Conservation (phyloP, 2,888 invertebrate species). For the Pandemis heparana region DNA sequence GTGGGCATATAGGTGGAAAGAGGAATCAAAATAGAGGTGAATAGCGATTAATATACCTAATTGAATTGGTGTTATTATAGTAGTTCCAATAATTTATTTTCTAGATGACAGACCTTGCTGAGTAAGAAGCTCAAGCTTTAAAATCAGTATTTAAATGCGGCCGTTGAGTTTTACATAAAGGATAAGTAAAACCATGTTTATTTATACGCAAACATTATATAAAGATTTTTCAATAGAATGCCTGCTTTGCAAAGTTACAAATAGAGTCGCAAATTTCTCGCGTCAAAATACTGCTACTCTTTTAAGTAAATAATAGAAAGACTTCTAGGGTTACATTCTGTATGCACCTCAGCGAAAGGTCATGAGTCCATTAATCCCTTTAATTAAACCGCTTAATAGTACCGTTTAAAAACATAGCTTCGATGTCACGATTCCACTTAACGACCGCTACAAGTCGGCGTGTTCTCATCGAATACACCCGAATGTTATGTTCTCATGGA, state of each 20-base stretch:
- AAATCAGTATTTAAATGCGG: no score
- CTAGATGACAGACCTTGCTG: no score
- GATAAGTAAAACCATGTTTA: no score
- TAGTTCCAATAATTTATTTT: no score
- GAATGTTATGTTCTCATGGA: constrained; percentile 67
- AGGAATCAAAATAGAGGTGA: no score
- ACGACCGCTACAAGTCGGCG: constrained; percentile 43
- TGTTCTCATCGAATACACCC: constrained; percentile 72
- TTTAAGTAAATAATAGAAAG: not conserved
- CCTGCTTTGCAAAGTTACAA: not conserved
- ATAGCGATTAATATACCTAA: no score
- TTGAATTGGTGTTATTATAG: no score
- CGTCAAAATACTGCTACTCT: not conserved
- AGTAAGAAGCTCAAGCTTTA: no score
- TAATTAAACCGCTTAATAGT: constrained; percentile 27
- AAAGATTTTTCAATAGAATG: no score
- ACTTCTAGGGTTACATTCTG: constrained; percentile 32
- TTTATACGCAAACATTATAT: no score
- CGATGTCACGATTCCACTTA: constrained; percentile 49
- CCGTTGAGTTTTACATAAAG: no score
- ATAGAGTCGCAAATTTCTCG: not conserved
- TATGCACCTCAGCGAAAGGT: constrained; percentile 28
- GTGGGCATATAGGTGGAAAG: no score
- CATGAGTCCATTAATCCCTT: constrained; percentile 6
- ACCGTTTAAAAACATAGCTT: constrained; percentile 31